phyloP scores from a whole-genome alignment of 2,113 vertebrate genomes.

The Dinomys branickii region DNA sequence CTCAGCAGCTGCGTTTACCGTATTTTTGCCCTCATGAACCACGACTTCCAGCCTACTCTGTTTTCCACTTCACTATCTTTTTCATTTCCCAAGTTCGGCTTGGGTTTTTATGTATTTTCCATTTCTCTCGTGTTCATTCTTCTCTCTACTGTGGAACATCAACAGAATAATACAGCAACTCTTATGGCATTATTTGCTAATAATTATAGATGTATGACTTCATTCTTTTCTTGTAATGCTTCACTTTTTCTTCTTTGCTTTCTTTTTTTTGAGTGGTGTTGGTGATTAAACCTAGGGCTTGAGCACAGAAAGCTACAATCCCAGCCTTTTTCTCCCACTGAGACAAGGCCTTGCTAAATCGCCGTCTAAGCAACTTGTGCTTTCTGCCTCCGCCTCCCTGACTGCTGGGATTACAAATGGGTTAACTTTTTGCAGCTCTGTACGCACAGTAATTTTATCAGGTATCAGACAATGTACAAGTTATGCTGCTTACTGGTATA shows the following conservation, averaged over 20 bases:
- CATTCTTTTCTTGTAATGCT: background rate
- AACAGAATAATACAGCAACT: background rate
- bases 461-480: background rate
- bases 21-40: background rate
- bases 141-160: background rate
- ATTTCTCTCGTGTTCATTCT: background rate
- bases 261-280: background rate
- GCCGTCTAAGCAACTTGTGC: background rate
- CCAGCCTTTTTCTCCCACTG: background rate
- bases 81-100: background rate
- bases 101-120: background rate
- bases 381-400: background rate
- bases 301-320: background rate
- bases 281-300: background rate
- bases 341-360: background rate
- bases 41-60: background rate
- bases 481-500: background rate
- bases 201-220: background rate
- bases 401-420: background rate
- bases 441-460: background rate
- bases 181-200: background rate
- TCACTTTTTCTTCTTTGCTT: background rate
- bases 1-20: background rate
- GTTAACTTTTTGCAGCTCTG: background rate
- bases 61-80: background rate